phyloP scores from a whole-genome alignment of 2,888 invertebrate species.

The Scaptomyza flava region DNA sequence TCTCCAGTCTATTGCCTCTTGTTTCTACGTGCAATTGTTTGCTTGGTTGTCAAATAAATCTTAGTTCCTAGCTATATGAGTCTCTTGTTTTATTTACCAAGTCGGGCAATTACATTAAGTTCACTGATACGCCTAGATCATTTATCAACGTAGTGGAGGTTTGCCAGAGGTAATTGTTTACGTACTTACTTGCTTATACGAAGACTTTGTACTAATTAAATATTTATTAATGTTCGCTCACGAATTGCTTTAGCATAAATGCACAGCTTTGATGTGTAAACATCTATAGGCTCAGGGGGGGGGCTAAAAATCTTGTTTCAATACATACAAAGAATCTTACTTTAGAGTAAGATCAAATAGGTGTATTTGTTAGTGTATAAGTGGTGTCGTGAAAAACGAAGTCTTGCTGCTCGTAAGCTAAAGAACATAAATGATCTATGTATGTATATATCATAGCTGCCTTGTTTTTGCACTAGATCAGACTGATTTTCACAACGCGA shows the following conservation, averaged over 20 bases:
- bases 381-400: too few relatives aligned
- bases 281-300: too few relatives aligned
- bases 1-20: slow-evolving; percentile 5
- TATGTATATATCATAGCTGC: too few relatives aligned
- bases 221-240: slow-evolving; percentile 20
- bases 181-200: slow-evolving; percentile 8
- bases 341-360: too few relatives aligned
- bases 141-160: slow-evolving; percentile 42
- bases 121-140: slow-evolving; percentile 44
- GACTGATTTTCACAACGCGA: too few relatives aligned
- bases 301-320: too few relatives aligned
- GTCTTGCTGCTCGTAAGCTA: too few relatives aligned
- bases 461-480: too few relatives aligned
- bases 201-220: slow-evolving; percentile 9
- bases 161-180: slow-evolving; percentile 7
- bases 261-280: too few relatives aligned
- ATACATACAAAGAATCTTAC: too few relatives aligned
- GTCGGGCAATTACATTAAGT: slow-evolving; percentile 72
- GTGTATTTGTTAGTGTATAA: too few relatives aligned
- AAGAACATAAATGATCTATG: too few relatives aligned
- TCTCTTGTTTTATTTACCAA: slow-evolving; percentile 72
- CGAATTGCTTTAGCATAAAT: neutral
- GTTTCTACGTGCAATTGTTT: slow-evolving; percentile 64
- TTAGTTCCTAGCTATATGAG: slow-evolving; percentile 47
- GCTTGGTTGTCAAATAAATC: slow-evolving; percentile 69